phyloP scores from a whole-genome alignment of 2,888 invertebrate genomes.

The Geophilus truncorum region DNA sequence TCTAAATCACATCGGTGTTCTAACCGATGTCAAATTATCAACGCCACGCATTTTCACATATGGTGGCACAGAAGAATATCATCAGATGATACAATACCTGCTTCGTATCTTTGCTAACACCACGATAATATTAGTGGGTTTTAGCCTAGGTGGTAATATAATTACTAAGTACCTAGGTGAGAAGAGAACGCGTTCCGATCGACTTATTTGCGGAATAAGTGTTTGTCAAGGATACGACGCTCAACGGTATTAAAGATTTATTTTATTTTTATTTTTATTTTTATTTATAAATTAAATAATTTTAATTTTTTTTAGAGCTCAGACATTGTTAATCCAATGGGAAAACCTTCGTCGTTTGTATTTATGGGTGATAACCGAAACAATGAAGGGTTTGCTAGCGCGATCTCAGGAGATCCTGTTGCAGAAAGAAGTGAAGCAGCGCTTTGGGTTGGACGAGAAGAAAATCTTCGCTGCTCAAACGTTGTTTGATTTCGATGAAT shows the following conservation, averaged over 20 bases:
- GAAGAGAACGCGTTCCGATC: slow-evolving; percentile 48
- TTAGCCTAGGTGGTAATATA: slow-evolving; percentile 89
- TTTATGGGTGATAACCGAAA: slow-evolving; percentile 87
- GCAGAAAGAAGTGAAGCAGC: slow-evolving; percentile 64
- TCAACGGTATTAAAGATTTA: slow-evolving; percentile 62
- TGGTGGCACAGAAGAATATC: slow-evolving; percentile 84
- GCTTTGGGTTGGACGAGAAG: slow-evolving; percentile 67
- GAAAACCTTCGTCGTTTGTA: slow-evolving; percentile 84
- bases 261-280: slow-evolving; percentile 32
- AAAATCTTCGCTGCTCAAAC: slow-evolving; percentile 82
- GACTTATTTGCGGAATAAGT: slow-evolving; percentile 79
- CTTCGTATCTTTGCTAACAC: slow-evolving; percentile 67
- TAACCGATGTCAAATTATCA: slow-evolving; percentile 77
- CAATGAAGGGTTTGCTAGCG: slow-evolving; percentile 80
- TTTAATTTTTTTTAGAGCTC: slow-evolving; percentile 59
- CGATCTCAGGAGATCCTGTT: slow-evolving; percentile 72
- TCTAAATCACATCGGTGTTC: slow-evolving; percentile 87
- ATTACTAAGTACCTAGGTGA: slow-evolving; percentile 91
- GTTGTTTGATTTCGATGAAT: slow-evolving; percentile 80
- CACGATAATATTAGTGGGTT: slow-evolving; percentile 78
- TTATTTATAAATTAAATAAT: neutral
- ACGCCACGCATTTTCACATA: slow-evolving; percentile 85
- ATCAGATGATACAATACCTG: slow-evolving; percentile 72
- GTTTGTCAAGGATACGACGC: slow-evolving; percentile 94
- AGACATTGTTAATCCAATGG: slow-evolving; percentile 77